phyloP scores from a whole-genome alignment of 2,113 vertebrate species.

The Campylorhamphus procurvoides region DNA sequence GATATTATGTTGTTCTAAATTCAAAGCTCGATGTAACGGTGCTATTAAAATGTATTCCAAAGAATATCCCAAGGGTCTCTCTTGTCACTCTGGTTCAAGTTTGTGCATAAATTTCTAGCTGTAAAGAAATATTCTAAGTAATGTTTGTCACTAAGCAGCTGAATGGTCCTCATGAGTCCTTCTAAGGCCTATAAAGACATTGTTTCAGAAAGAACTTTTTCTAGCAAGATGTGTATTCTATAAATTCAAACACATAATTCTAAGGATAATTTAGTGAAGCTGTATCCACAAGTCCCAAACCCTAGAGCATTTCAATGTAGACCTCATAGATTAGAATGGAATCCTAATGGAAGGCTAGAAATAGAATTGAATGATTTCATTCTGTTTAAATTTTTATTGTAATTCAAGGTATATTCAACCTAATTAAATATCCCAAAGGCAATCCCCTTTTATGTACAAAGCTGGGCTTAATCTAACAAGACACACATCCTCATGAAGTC shows the following conservation, averaged over 20 bases:
- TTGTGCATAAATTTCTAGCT: constrained; percentile 44
- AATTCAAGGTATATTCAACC: neutral
- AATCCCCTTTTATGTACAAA: neutral
- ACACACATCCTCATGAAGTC: neutral
- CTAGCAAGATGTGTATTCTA: neutral
- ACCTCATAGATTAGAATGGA: neutral
- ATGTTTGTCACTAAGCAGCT: constrained; percentile 9
- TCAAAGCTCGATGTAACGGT: constrained; percentile 9
- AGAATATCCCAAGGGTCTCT: constrained; percentile 1
- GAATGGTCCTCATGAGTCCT: constrained; percentile 23
- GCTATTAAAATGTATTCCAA: constrained; percentile 41
- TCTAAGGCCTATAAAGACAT: neutral
- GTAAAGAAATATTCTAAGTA: constrained; percentile 21
- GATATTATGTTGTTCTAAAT: constrained; percentile 24
- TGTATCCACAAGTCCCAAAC: neutral
- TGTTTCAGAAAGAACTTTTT: neutral
- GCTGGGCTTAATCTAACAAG: neutral
- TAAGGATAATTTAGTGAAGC: neutral
- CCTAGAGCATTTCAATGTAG: neutral
- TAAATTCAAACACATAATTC: neutral
- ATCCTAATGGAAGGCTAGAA: neutral
- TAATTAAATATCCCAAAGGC: neutral
- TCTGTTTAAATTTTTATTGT: neutral
- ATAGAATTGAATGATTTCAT: neutral
- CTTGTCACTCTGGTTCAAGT: constrained; percentile 22